These are phyloP conservation scores for Zele albiditarsus DNA, from an alignment of 2,888 invertebrate genomes.

Conservation along the genomic window DNA sequence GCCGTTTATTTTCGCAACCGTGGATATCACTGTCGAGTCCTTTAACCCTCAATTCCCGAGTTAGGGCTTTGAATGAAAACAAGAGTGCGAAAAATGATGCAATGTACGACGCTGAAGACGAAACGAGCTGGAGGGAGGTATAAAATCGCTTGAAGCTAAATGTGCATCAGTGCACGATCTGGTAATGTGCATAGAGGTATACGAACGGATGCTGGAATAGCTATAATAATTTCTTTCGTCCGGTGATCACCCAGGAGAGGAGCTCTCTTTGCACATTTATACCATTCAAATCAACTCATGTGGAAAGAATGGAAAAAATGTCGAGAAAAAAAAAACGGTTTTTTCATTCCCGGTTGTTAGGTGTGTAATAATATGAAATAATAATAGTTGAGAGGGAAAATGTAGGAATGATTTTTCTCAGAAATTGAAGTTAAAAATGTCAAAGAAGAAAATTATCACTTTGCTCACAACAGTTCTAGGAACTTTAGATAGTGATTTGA, in stretches of 20 bases:
- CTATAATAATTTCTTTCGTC: conserved; percentile 35
- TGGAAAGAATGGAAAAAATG: conserved; percentile 29
- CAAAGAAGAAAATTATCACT: neutral
- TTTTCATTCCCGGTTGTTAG: neutral
- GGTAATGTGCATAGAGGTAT: neutral
- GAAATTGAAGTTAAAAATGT: neutral
- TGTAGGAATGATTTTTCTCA: neutral
- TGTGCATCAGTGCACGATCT: conserved; percentile 9
- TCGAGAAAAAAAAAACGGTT: neutral
- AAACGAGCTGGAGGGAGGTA: neutral
- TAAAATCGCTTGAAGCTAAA: conserved; percentile 17
- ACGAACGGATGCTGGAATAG: conserved; percentile 33
- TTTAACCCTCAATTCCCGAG: neutral
- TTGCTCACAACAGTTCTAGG: neutral
- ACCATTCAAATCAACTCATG: conserved; percentile 33
- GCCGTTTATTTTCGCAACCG: conserved; percentile 7
- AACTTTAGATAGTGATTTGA: neutral
- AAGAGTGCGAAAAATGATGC: conserved; percentile 29
- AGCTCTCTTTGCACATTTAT: conserved; percentile 24
- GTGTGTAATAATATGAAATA: conserved; percentile 19
- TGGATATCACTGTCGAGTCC: conserved; percentile 13
- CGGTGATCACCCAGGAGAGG: conserved; percentile 24
- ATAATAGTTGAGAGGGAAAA: neutral
- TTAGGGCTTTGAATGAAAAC: neutral
- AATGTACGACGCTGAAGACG: neutral